Percentiles rank a stretch among this genome's conserved stretches.
Evolutionary conservation across 1,140 invertebrate species (phyloP).

Genomic region (Mycetomoellerius zeteki): DNA sequence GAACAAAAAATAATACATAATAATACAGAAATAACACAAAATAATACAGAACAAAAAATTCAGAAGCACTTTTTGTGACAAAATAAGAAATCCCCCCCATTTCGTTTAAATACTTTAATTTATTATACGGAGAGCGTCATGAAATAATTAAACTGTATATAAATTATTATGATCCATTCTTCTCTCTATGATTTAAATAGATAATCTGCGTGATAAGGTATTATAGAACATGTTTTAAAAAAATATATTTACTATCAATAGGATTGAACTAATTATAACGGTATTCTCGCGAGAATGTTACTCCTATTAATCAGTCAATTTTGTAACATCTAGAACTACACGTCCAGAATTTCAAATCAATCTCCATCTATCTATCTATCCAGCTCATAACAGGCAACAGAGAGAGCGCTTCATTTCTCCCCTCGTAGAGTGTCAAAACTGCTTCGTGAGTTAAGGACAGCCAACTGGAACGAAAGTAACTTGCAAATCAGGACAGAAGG

Average conservation of each 20-base stretch:
- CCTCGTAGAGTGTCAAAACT: constrained; percentile 25
- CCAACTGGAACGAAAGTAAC: constrained; percentile 23
- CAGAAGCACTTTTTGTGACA: neutral
- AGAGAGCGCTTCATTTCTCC: neutral
- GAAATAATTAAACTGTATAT: neutral
- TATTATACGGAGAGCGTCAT: too few species aligned
- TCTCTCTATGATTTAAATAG: neutral
- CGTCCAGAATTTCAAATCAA: constrained; percentile 43
- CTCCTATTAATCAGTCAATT: constrained; percentile 54
- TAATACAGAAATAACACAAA: neutral
- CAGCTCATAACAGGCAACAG: neutral
- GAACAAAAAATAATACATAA: neutral
- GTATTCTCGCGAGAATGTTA: neutral
- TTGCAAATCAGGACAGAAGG: constrained; percentile 21
- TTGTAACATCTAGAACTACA: constrained; percentile 20
- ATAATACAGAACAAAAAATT: neutral
- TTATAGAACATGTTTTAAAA: too few species aligned
- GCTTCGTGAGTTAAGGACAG: constrained; percentile 23
- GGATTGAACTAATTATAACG: neutral
- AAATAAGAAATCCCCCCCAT: neutral
- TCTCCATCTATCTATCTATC: constrained; percentile 50
- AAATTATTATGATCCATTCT: neutral
- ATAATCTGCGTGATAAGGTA: neutral
- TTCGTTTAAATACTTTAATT: neutral
- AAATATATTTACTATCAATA: neutral